Evolutionary conservation across 2,888 invertebrate genomes (phyloP).

Genomic region (Megalurothrips usitatus): DNA sequence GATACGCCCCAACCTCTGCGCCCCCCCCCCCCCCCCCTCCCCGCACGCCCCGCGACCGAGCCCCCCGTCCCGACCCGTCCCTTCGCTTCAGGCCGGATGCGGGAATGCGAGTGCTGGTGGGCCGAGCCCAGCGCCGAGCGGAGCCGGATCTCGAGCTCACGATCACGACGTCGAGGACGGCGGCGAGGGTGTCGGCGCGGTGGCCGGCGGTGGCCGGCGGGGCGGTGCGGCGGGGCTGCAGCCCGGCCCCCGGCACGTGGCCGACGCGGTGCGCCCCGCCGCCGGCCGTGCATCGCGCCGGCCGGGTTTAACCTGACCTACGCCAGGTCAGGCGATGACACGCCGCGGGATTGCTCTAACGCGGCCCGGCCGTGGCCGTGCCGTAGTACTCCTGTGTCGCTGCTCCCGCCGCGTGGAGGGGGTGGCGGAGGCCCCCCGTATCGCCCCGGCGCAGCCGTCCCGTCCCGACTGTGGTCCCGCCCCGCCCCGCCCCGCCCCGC

Average conservation of each 20-base stretch:
- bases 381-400: not conserved
- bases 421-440: not conserved
- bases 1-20: conserved; percentile 9
- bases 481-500: too few species aligned
- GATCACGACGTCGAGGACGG: too few species aligned
- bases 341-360: not conserved
- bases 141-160: too few species aligned
- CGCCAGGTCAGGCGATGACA: not conserved
- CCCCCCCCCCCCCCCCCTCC: not conserved
- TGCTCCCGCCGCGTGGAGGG: not conserved
- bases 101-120: too few species aligned
- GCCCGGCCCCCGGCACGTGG: too few species aligned
- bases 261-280: not conserved
- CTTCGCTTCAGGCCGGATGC: not conserved
- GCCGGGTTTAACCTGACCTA: conserved; percentile 11
- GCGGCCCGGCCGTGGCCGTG: too few species aligned
- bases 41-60: not conserved
- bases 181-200: too few species aligned
- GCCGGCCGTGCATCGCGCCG: not conserved
- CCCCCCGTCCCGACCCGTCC: not conserved
- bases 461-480: too few species aligned
- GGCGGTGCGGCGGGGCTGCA: too few species aligned
- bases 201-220: too few species aligned
- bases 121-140: too few species aligned
- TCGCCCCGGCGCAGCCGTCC: too few species aligned